Conservation (phyloP, 2,797 vertebrate genomes). For the Sus cebifrons region DNA sequence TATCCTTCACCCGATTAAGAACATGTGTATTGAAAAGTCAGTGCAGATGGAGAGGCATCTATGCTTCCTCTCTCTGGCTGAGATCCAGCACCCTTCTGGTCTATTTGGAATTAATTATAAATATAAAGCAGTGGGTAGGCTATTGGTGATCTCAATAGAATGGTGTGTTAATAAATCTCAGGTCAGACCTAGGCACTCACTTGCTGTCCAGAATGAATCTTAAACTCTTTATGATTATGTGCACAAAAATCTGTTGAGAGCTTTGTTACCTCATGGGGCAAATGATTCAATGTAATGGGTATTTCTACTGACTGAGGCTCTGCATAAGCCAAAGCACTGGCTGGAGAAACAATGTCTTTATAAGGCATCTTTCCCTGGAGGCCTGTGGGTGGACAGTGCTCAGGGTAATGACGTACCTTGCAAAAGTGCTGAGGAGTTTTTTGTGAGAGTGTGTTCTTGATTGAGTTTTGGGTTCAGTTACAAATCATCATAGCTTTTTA, state of each 20-base stretch:
- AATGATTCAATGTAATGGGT: slow-evolving; percentile 79
- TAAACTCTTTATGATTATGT: slow-evolving; percentile 72
- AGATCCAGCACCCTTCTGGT: slow-evolving; percentile 57
- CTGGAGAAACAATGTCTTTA: slow-evolving; percentile 80
- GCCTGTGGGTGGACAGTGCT: background rate
- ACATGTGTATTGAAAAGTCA: slow-evolving; percentile 71
- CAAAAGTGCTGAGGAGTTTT: slow-evolving; percentile 54
- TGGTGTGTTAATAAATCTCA: slow-evolving; percentile 64
- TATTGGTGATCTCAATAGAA: slow-evolving; percentile 70
- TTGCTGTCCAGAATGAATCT: slow-evolving; percentile 59
- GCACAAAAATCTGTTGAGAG: slow-evolving; percentile 67
- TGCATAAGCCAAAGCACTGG: slow-evolving; percentile 39
- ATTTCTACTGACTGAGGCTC: slow-evolving; percentile 66
- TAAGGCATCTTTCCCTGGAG: slow-evolving; percentile 79
- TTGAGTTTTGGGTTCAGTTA: slow-evolving; percentile 55
- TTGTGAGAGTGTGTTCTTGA: slow-evolving; percentile 32
- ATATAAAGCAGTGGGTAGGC: slow-evolving; percentile 55
- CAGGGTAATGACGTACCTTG: background rate
- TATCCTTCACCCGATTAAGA: slow-evolving; percentile 78
- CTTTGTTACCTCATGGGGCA: slow-evolving; percentile 66
- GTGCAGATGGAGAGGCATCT: slow-evolving; percentile 54
- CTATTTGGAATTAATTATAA: slow-evolving; percentile 70
- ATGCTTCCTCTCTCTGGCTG: slow-evolving; percentile 59
- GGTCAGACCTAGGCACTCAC: background rate
- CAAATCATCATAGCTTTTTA: slow-evolving; percentile 57